A percentile compares a stretch with the other conserved stretches of the same genome.
phyloP scores from a whole-genome alignment of 2,113 vertebrate species.

The Channa maculata region DNA sequence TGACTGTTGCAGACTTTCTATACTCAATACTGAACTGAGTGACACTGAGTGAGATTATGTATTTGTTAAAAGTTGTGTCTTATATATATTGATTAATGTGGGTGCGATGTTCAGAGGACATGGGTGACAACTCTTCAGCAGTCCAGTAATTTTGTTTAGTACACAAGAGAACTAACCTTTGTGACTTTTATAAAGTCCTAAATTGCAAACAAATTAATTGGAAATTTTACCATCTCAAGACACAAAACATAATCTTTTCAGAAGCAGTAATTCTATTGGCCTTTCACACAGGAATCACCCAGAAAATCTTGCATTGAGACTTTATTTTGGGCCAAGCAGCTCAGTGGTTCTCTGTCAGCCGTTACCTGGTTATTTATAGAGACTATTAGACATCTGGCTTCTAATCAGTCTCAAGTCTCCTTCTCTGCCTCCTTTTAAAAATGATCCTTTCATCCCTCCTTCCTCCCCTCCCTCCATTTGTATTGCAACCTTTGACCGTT shows the following conservation, averaged over 20 bases:
- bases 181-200: too few species aligned
- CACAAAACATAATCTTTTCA: neutral
- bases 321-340: conserved; percentile 32
- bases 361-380: conserved; percentile 70
- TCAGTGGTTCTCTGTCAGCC: conserved; percentile 29
- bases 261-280: neutral
- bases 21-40: too few species aligned
- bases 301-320: neutral
- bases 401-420: conserved; percentile 68
- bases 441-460: conserved; percentile 73
- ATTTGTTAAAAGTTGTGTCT: too few species aligned
- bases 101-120: too few species aligned
- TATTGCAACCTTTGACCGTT: conserved; percentile 63
- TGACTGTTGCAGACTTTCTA: too few species aligned
- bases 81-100: too few species aligned
- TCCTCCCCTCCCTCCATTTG: conserved; percentile 71
- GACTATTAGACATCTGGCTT: conserved; percentile 70
- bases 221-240: neutral
- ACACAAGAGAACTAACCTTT: too few species aligned
- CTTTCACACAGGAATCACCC: neutral
- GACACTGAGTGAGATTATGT: too few species aligned
- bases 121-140: too few species aligned
- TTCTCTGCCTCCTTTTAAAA: conserved; percentile 61
- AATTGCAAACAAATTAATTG: neutral
- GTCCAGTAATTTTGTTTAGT: too few species aligned